Base-by-base conservation (phyloP, 2,888 invertebrate species). In the Athalia circularis region DNA sequence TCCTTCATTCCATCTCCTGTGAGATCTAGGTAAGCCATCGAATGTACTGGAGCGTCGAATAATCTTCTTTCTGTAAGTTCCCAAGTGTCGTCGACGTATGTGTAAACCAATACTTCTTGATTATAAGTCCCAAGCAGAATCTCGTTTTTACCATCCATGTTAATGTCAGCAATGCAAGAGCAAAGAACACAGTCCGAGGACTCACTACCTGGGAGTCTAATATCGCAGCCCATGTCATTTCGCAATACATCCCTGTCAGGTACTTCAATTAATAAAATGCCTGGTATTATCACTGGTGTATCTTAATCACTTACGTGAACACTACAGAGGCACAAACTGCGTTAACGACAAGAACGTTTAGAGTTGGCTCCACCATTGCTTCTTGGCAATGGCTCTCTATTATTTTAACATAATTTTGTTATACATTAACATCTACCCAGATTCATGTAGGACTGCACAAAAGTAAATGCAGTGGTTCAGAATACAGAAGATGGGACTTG, bases 101-200 rank as follows among this genome's bases (percentile, higher is more conserved):
- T 92, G 84, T 92, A 93, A 8, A 92, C 87, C 79, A 93, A 86
- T 59, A 93, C 86, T 86, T 92, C 92, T 91, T 94, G 93, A 54
- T 93, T 93, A 88, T 94, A 94, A 8, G 93, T 95, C 77, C 95
- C 95, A 54, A 95, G 88, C 43, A 95, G 85, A 79, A 95, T 92
- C 90, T 95, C 95, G 84, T 93, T 92, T 77, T 91, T 88, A 0
- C 94, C 94, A 89, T 95, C 95, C 91, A 95, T 93, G 88, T 95
- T 94, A 74, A 95, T 91, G 88, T 95, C 95, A 5, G 93, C 93
- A 9, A 94, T 91, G 85, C 93, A 92, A 52, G 92, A 92, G 83
- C 93, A 93, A n/a, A 94, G 89, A 57, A 93, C 91, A 80, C 93
- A 91, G 86, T 94, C 94, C 81, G 91, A 92, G 61, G 90, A 88